Evolutionary conservation across 2,797 vertebrate genomes (phyloP).

Genomic region (Catamblyrhynchus diadema): DNA sequence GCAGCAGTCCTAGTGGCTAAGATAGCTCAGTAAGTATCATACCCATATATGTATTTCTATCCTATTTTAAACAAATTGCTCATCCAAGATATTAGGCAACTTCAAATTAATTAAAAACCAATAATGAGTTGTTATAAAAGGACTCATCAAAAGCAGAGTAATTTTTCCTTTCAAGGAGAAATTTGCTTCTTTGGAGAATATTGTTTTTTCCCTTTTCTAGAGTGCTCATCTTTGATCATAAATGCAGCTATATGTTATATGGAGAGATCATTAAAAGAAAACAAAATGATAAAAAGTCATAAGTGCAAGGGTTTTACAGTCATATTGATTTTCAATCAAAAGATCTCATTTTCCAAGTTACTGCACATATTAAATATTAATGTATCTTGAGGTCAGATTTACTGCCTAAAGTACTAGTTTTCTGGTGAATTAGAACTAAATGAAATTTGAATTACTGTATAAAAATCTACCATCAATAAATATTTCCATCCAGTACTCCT

Average conservation of each 20-base stretch:
- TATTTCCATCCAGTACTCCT: not conserved
- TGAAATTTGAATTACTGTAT: slow-evolving; percentile 7
- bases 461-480: slow-evolving; percentile 6
- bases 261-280: not conserved
- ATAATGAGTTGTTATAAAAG: not conserved
- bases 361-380: slow-evolving; percentile 13
- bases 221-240: not conserved
- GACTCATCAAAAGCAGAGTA: not conserved
- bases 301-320: not conserved
- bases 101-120: not conserved
- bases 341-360: slow-evolving; percentile 2
- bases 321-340: slow-evolving; percentile 39
- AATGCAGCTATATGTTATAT: not conserved
- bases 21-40: slow-evolving; percentile 89
- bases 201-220: not conserved
- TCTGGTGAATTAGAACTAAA: slow-evolving; percentile 15
- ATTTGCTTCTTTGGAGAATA: not conserved
- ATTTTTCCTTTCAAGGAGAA: not conserved
- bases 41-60: not conserved
- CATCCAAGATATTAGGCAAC: not conserved
- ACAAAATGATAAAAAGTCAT: not conserved
- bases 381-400: slow-evolving; percentile 10
- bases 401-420: slow-evolving; percentile 12
- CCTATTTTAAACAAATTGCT: not conserved
- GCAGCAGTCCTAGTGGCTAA: slow-evolving; percentile 89